Evolutionary conservation across 1,140 invertebrate genomes (phyloP), one percentile per base, ranked within the genome.

Genomic region (Drosophila funebris): DNA sequence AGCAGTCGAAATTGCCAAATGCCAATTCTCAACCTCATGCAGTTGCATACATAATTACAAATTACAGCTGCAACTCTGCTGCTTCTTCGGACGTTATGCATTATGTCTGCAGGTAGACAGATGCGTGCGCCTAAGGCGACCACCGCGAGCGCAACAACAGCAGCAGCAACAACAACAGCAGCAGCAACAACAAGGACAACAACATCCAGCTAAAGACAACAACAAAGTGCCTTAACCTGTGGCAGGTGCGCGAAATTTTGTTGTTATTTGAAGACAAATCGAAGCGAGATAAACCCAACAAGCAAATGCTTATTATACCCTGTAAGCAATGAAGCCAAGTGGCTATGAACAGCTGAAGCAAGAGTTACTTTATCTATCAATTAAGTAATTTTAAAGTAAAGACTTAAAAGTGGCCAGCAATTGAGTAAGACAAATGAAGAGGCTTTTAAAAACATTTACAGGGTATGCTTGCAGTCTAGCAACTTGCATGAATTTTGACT

Each of bases 161-260:
- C n/a, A 6, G 22, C 22, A 53, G n/a, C 20, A 63, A 46, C 36
- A 53, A 27, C 11, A 39, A 14, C 9, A 57, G 14, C 27, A 31
- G 46, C 2, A 6, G 43, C 2, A 13, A 22, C 29, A 43, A n/a
- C n/a, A 24, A 36, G 14, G 16, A 16, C 22, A 29, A 53, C 16
- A 50, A 44, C 46, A 66, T 31, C 31, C 46, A 53, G 4, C 13
- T 22, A 43, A 57, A 4, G 50, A 13, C 16, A 37, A 50, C 24
- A 43, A 68, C 24, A 33, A 52, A 69, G 50, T 52, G 62, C 57
- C 11, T 31, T 13, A 72, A 66, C n/a, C 14, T 58, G 67, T 29
- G 81, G 82, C 81, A 84, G 81, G 81, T 84, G 82, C 77, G 73
- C 82, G 77, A 85, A 77, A 70, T 80, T 74, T 83, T 73, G 61